A percentile compares a stretch with the other conserved stretches of the same genome.
phyloP scores from a whole-genome alignment of 1,140 invertebrate species.

The Lethrus apterus region DNA sequence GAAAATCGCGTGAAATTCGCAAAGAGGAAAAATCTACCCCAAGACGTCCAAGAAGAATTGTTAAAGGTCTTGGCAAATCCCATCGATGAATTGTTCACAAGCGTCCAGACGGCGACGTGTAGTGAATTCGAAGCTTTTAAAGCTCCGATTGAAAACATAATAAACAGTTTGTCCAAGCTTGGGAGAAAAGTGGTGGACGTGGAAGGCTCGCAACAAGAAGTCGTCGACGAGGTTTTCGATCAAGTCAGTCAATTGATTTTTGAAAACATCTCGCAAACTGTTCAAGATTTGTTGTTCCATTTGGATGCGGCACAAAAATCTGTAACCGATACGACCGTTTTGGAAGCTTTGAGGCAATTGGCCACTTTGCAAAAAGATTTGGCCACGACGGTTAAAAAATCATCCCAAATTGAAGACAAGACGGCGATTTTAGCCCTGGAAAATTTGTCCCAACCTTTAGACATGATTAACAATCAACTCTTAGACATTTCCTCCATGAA shows the following conservation, averaged over 20 bases:
- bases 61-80: neutral
- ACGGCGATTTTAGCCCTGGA: conserved; percentile 30
- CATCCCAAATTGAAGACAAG: conserved; percentile 27
- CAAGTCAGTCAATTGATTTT: conserved; percentile 36
- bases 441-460: conserved; percentile 31
- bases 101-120: neutral
- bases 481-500: conserved; percentile 29
- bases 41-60: neutral
- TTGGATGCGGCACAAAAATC: conserved; percentile 33
- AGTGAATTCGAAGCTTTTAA: conserved; percentile 1
- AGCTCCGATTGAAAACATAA: conserved; percentile 45
- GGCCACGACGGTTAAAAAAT: conserved; percentile 25
- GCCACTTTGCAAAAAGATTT: conserved; percentile 36
- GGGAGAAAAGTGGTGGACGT: conserved; percentile 28
- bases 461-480: conserved; percentile 34
- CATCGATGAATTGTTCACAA: conserved; percentile 1
- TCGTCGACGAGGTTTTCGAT: conserved; percentile 39
- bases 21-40: neutral
- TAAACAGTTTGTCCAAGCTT: conserved; percentile 41
- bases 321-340: conserved; percentile 25
- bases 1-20: conserved; percentile 1
- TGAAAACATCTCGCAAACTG: conserved; percentile 30
- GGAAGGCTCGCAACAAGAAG: conserved; percentile 20
- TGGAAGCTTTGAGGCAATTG: conserved; percentile 34
- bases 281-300: conserved; percentile 33